Conservation (phyloP, 2,888 invertebrate species). For the Pteria penguin region DNA sequence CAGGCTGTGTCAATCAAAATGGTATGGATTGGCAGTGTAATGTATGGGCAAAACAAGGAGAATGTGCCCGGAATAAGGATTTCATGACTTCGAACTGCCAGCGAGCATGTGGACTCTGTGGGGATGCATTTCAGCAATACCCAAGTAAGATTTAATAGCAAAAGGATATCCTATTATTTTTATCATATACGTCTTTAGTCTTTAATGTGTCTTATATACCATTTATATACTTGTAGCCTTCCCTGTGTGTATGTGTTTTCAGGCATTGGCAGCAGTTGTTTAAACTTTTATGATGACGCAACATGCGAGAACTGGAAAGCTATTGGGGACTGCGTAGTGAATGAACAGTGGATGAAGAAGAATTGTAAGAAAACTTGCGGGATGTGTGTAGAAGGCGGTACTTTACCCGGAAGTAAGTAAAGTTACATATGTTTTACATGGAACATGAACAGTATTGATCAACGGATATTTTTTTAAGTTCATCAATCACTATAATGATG, state of each 20-base stretch:
- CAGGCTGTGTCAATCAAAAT: too few species aligned
- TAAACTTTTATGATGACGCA: conserved; percentile 53
- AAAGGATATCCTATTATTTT: not conserved
- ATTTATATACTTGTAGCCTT: too few species aligned
- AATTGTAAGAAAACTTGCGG: conserved; percentile 71
- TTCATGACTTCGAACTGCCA: conserved; percentile 53
- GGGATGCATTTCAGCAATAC: not conserved
- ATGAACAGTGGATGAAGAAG: conserved; percentile 70
- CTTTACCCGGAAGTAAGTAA: conserved; percentile 48
- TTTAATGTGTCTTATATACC: too few species aligned
- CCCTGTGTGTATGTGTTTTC: too few species aligned
- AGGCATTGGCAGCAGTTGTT: conserved; percentile 52
- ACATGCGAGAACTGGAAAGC: conserved; percentile 69
- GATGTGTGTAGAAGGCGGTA: conserved; percentile 48
- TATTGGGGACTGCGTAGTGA: conserved; percentile 72
- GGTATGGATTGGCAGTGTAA: conserved; percentile 25
- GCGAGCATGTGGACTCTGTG: conserved; percentile 49
- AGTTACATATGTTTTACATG: not conserved
- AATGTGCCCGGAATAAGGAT: conserved; percentile 24
- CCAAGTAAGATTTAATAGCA: conserved; percentile 19
- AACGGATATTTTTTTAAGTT: too few species aligned
- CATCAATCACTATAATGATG: too few species aligned
- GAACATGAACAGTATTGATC: too few species aligned
- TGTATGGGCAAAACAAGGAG: conserved; percentile 37
- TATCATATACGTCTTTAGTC: too few species aligned